Evolutionary conservation across 1,140 invertebrate genomes (phyloP).

Genomic region (Eupeodes corollae): DNA sequence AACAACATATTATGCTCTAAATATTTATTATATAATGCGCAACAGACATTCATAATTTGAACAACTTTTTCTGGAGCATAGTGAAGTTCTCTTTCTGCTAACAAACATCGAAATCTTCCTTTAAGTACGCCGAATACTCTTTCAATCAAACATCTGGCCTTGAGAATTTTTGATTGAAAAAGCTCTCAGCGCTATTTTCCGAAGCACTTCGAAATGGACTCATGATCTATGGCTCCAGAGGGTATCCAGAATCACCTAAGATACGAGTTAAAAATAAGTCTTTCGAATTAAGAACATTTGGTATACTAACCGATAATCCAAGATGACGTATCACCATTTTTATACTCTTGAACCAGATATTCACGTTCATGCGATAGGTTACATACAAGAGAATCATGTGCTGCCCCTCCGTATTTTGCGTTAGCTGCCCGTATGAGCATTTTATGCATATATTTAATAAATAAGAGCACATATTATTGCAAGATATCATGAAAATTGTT

Average conservation of each 20-base stretch:
- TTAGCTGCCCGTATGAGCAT: neutral
- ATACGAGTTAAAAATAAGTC: neutral
- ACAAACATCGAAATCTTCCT: constrained; percentile 1
- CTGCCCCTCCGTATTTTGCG: neutral
- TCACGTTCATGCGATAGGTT: neutral
- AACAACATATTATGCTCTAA: neutral
- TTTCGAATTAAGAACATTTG: too few relatives aligned
- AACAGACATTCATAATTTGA: constrained; percentile 2
- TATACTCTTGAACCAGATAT: neutral
- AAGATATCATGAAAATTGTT: neutral
- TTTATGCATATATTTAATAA: neutral
- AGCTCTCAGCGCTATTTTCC: neutral
- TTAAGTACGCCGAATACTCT: constrained; percentile 1
- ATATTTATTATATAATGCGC: neutral
- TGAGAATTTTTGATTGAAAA: constrained; percentile 1
- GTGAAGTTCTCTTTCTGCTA: constrained; percentile 2
- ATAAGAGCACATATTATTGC: neutral
- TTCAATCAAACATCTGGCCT: neutral
- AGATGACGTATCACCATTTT: too few relatives aligned
- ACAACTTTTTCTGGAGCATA: neutral
- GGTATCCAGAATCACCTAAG: constrained; percentile 3
- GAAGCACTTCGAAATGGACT: neutral
- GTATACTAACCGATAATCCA: too few relatives aligned
- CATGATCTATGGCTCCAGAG: constrained; percentile 2
- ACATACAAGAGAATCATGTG: neutral